phyloP scores from a whole-genome alignment of 2,888 invertebrate genomes.

The Hypercompe scribonia region DNA sequence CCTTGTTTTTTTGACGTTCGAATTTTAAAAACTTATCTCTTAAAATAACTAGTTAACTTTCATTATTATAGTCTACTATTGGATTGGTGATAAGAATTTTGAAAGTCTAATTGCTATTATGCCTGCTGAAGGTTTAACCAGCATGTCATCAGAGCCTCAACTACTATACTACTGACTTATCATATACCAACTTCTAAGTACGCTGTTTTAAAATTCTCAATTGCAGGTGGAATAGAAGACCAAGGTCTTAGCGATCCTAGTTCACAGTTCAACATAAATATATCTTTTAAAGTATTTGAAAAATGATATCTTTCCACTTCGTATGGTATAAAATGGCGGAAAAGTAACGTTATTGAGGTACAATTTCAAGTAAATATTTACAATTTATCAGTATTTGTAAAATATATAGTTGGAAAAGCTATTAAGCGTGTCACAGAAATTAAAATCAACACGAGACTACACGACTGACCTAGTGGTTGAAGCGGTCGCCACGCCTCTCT shows the following conservation, averaged over 20 bases:
- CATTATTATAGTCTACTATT: no score
- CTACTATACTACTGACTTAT: neutral
- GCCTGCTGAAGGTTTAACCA: neutral
- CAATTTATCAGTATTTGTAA: neutral
- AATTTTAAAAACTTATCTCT: no score
- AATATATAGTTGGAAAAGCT: neutral
- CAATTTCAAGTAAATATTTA: neutral
- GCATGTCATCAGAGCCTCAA: neutral
- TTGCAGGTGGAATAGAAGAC: neutral
- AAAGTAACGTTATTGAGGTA: neutral
- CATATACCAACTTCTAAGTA: neutral
- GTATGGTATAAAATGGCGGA: neutral
- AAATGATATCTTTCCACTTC: slow-evolving; percentile 10
- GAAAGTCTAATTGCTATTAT: neutral
- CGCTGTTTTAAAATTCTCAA: neutral
- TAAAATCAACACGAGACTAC: neutral
- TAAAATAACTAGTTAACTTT: no score
- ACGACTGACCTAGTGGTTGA: no score
- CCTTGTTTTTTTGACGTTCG: neutral
- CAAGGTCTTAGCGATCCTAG: neutral
- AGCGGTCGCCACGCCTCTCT: no score
- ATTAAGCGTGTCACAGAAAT: neutral
- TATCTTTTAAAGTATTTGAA: slow-evolving; percentile 6
- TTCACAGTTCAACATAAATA: slow-evolving; percentile 3
- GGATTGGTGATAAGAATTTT: no score